These are phyloP conservation scores for Halictus ligatus DNA, from an alignment of 2,888 invertebrate genomes.

Conservation along the genomic window DNA sequence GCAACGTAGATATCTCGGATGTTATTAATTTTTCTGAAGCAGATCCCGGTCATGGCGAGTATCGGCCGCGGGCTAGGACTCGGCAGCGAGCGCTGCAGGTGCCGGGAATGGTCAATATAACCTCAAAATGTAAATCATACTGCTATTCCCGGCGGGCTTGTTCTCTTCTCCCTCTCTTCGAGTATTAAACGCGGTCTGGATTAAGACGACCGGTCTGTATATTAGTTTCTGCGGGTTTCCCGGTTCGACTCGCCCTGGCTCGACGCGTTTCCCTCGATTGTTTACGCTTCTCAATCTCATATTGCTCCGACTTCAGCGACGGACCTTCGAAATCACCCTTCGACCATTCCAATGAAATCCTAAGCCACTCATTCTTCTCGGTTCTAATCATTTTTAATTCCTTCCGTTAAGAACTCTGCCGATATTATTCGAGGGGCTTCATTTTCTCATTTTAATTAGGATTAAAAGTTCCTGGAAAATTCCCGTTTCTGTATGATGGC, in stretches of 20 bases:
- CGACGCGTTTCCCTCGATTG: conserved; percentile 66
- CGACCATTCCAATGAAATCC: neutral
- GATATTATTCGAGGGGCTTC: too few relatives aligned
- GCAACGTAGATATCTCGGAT: conserved; percentile 7
- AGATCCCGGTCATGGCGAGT: conserved; percentile 78
- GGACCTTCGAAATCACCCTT: neutral
- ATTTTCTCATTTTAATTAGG: too few relatives aligned
- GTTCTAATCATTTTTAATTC: too few relatives aligned
- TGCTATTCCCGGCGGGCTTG: conserved; percentile 75
- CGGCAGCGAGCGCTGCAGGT: conserved; percentile 81
- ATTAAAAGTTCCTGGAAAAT: too few relatives aligned
- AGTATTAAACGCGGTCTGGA: conserved; percentile 71
- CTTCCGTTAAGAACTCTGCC: too few relatives aligned
- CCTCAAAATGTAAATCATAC: conserved; percentile 84
- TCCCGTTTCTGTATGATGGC: too few relatives aligned
- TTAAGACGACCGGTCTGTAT: conserved; percentile 70
- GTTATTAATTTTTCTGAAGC: conserved; percentile 79
- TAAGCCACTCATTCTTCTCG: neutral
- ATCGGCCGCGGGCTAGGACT: conserved; percentile 70
- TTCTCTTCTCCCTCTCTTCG: conserved; percentile 38
- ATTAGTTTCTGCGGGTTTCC: conserved; percentile 72
- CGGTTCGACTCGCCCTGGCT: conserved; percentile 65
- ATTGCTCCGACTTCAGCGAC: neutral
- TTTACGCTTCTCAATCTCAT: conserved; percentile 47
- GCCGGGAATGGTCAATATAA: conserved; percentile 84